Conservation (phyloP, 2,888 invertebrate species). For the Hydriomena furcata region DNA sequence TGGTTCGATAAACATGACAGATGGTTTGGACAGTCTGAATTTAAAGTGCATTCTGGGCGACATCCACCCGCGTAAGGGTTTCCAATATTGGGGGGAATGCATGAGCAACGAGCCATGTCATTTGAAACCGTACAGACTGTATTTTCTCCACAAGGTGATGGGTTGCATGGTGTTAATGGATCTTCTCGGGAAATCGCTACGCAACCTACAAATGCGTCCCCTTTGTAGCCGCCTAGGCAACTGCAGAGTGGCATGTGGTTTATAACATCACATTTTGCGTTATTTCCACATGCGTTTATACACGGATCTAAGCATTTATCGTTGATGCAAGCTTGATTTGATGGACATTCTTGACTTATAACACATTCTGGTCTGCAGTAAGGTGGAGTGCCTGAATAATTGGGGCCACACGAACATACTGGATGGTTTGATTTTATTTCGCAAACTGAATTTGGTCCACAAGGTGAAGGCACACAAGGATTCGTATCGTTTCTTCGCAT, state of each 20-base stretch:
- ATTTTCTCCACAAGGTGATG: constrained; percentile 93
- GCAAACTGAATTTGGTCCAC: constrained; percentile 93
- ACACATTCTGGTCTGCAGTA: constrained; percentile 93
- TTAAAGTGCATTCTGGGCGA: constrained; percentile 92
- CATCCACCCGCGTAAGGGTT: constrained; percentile 94
- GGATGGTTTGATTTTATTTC: constrained; percentile 90
- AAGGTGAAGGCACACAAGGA: constrained; percentile 87
- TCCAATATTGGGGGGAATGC: constrained; percentile 94
- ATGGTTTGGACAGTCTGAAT: constrained; percentile 90
- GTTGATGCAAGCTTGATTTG: constrained; percentile 90
- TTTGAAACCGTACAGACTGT: constrained; percentile 89
- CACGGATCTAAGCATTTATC: constrained; percentile 94
- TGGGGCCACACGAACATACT: constrained; percentile 91
- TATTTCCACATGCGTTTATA: constrained; percentile 88
- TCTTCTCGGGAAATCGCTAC: constrained; percentile 77
- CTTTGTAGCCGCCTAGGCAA: constrained; percentile 89
- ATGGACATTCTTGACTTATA: constrained; percentile 91
- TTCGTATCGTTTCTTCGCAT: constrained; percentile 72
- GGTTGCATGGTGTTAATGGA: constrained; percentile 86
- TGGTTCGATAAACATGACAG: constrained; percentile 92
- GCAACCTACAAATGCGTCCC: constrained; percentile 93
- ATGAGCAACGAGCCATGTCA: constrained; percentile 89
- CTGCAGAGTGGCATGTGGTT: constrained; percentile 92
- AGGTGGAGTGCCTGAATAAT: constrained; percentile 92
- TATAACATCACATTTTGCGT: constrained; percentile 91